phyloP scores from a whole-genome alignment of 1,140 invertebrate species.

The Drosophila busckii region DNA sequence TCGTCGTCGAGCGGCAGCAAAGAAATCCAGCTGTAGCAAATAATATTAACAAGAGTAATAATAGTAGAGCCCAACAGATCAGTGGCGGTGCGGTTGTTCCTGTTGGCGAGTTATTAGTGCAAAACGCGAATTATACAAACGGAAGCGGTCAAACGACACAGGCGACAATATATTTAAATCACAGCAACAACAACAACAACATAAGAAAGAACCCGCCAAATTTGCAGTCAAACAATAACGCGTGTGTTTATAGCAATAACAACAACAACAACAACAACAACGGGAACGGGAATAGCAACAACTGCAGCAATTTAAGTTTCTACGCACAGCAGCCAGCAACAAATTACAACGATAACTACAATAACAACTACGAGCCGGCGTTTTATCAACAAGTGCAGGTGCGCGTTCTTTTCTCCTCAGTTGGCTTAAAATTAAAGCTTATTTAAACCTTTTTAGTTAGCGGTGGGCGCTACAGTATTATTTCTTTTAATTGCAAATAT shows the following conservation, averaged over 20 bases:
- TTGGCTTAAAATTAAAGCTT: conserved; percentile 7
- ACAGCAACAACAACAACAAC: conserved; percentile 45
- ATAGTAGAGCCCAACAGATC: conserved; percentile 38
- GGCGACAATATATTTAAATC: conserved; percentile 59
- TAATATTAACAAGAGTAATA: conserved; percentile 17
- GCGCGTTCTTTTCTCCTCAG: conserved; percentile 29
- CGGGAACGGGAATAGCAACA: conserved; percentile 32
- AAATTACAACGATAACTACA: conserved; percentile 22
- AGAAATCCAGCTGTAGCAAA: conserved; percentile 32
- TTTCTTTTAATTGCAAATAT: conserved; percentile 62
- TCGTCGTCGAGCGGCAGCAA: conserved; percentile 35
- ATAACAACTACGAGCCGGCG: conserved; percentile 40
- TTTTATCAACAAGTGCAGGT: conserved; percentile 70
- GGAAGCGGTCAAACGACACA: conserved; percentile 56
- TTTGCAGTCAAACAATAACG: conserved; percentile 42
- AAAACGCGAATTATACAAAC: conserved; percentile 62
- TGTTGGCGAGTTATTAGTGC: conserved; percentile 56
- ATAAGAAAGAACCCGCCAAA: conserved; percentile 46
- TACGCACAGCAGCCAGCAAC: conserved; percentile 54
- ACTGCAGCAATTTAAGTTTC: conserved; percentile 60
- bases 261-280: conserved; percentile 26
- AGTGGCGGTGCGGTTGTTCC: conserved; percentile 20
- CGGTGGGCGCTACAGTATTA: conserved; percentile 19
- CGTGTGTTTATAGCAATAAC: conserved; percentile 53
- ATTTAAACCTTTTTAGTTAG: neutral